Conservation (phyloP, 1,140 invertebrate genomes). For the Heliconius himera region DNA sequence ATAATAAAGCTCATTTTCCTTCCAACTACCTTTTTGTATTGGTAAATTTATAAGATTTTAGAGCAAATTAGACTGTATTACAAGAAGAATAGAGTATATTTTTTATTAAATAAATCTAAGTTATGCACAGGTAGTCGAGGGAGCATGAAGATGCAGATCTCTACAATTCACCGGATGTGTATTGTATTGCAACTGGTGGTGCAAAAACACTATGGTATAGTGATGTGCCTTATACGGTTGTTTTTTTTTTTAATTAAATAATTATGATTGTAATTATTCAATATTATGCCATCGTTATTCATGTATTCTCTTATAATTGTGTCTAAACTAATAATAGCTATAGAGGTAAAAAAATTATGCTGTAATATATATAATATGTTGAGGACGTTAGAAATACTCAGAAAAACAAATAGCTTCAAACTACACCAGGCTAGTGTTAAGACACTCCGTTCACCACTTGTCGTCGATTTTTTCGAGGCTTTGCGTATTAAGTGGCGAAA, state of each 20-base stretch:
- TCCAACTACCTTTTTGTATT: not conserved
- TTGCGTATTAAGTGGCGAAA: no score
- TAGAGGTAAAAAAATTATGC: not conserved
- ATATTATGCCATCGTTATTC: not conserved
- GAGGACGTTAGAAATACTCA: not conserved
- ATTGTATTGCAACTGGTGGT: slow-evolving; percentile 52
- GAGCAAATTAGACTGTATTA: not conserved
- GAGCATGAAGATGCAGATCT: slow-evolving; percentile 62
- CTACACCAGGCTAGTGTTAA: no score
- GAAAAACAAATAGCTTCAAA: not conserved
- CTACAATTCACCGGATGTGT: slow-evolving; percentile 62
- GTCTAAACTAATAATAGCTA: not conserved
- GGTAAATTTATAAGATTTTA: not conserved
- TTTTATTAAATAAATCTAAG: not conserved
- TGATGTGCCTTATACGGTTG: not conserved
- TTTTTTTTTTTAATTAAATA: not conserved
- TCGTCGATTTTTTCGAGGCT: no score
- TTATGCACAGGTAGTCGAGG: slow-evolving; percentile 26
- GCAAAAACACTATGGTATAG: slow-evolving; percentile 38
- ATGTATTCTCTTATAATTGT: slow-evolving; percentile 8
- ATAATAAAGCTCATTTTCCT: slow-evolving; percentile 1
- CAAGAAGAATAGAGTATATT: not conserved
- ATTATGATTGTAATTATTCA: slow-evolving; percentile 10
- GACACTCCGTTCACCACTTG: no score
- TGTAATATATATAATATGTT: not conserved